phyloP scores from a whole-genome alignment of 2,113 vertebrate species.

The Gulo gulo region DNA sequence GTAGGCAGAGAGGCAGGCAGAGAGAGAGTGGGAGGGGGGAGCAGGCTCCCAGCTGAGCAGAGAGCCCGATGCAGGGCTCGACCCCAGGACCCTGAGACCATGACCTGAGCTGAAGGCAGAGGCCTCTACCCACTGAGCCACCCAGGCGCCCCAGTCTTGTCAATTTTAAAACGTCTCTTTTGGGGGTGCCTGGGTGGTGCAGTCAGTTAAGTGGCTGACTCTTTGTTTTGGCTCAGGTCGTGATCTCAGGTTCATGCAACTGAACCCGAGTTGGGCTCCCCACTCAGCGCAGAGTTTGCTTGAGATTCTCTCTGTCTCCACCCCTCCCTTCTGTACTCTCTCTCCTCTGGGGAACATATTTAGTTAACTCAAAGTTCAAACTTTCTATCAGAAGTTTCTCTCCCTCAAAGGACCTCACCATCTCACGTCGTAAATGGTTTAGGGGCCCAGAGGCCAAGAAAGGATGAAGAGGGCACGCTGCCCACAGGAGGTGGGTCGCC shows the following conservation, averaged over 20 bases:
- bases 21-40: too few relatives aligned
- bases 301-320: neutral
- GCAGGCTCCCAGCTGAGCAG: too few relatives aligned
- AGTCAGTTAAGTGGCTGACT: too few relatives aligned
- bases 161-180: too few relatives aligned
- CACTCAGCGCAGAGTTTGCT: neutral
- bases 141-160: too few relatives aligned
- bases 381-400: neutral
- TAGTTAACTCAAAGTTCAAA: neutral
- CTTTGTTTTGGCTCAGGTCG: too few relatives aligned
- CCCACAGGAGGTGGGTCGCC: neutral
- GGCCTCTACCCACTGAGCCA: too few relatives aligned
- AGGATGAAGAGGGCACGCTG: rapidly evolving
- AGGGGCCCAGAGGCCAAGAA: neutral
- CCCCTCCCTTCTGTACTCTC: neutral
- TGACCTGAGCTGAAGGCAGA: too few relatives aligned
- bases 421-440: neutral
- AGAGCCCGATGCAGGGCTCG: too few relatives aligned
- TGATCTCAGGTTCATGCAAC: neutral
- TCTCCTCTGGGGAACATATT: neutral
- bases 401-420: neutral
- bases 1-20: too few relatives aligned
- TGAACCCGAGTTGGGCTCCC: neutral
- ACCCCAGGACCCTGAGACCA: too few relatives aligned
- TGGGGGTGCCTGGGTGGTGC: too few relatives aligned